Evolutionary conservation across 2,113 vertebrate genomes (phyloP).

Genomic region (Microtus montanus): DNA sequence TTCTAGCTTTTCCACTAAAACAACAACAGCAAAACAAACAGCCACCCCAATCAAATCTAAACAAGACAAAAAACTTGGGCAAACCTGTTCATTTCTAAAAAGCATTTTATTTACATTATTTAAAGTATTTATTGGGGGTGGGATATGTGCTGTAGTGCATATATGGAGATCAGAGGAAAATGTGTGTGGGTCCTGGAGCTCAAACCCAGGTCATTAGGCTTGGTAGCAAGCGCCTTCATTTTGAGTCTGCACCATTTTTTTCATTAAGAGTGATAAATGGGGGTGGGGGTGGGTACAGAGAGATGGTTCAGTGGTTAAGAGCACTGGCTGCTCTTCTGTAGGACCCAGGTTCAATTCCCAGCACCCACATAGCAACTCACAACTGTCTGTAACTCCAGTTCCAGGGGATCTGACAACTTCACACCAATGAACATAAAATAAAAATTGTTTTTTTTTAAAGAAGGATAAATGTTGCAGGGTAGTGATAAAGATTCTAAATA

Average conservation of each 20-base stretch:
- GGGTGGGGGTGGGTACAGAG: no score
- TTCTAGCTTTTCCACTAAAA: conserved; percentile 26
- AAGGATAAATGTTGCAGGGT: background rate
- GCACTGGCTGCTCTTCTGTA: no score
- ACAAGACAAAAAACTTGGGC: background rate
- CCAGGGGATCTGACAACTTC: no score
- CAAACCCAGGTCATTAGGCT: background rate
- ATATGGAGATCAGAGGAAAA: background rate
- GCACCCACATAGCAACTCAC: no score
- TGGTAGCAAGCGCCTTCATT: background rate
- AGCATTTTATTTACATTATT: background rate
- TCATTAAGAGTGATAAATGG: background rate
- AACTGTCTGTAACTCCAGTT: no score
- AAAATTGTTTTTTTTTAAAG: no score
- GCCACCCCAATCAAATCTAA: background rate
- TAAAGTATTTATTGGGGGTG: background rate
- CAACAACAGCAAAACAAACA: background rate
- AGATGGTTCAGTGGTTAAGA: no score
- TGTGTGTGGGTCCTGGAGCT: background rate
- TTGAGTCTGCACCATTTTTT: background rate
- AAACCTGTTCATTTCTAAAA: background rate
- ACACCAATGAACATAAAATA: no score
- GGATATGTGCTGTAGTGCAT: background rate
- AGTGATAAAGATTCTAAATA: background rate
- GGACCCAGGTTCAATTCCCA: no score